Evolutionary conservation across 2,113 vertebrate genomes (phyloP), one percentile per base, ranked within the genome.

Genomic region (Myrmecobius fasciatus): DNA sequence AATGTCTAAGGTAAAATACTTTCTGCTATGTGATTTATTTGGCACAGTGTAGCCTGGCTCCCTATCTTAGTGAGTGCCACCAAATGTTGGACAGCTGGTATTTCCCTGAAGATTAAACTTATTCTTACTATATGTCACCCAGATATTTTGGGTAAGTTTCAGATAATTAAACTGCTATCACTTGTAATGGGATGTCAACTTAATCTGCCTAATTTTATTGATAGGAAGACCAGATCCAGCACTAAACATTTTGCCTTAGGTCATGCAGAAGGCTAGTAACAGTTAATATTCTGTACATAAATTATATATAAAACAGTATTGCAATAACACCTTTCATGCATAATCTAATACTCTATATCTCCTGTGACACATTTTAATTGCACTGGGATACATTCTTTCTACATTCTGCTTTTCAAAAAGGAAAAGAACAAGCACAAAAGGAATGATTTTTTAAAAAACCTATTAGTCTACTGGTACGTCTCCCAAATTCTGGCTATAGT

Each of bases 91-190:
- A 91, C 89, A 90, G 0, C 54, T 91, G 36, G 88, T 67, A 54
- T 53, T 95, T 97, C 22, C 90, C 3, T 91, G 53, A 94, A 94
- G 67, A 51, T 25, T 43, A 6, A 4, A 67, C 54, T 46, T 96
- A 36, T 95, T 90, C 67, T 91, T 96, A 91, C 83, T 88, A 75
- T 28, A 52, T 22, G 52, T 60, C 95, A 92, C 10, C 88, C 93
- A 31, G 10, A 31, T 91, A 4, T 94, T 60, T 2, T 91, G 92
- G 92, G 88, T 89, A 91, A 60, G 93, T 91, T 83, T 89, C 75
- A 36, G 91, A 89, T 91, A 95, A 89, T 10, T 48, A 52, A 95
- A 96, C 52, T 24, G 25, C 10, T 53, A 93, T 60, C 91, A 25
- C 0, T 92, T 67, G 93, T 3, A 17, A 1, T 94, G 5, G 26